Percentiles rank a stretch among this genome's conserved stretches.
These are phyloP conservation scores for Drosophila formosana DNA, from an alignment of 2,888 invertebrate genomes.

Conservation along the genomic window DNA sequence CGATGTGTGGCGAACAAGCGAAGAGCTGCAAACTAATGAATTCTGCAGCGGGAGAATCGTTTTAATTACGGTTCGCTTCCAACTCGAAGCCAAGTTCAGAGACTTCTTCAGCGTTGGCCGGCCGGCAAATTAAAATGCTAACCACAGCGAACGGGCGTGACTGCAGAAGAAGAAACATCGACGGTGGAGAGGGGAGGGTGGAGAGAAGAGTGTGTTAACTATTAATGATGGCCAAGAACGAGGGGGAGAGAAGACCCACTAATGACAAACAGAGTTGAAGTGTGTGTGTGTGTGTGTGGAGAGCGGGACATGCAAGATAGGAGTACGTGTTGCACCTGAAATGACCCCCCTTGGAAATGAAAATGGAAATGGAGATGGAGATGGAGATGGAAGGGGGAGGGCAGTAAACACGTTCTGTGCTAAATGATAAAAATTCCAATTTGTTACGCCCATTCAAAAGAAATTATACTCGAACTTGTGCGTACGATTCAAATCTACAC, in stretches of 20 bases:
- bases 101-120: conserved; percentile 6
- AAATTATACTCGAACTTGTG: conserved; percentile 50
- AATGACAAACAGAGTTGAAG: neutral
- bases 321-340: conserved; percentile 57
- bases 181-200: too few species aligned
- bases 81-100: conserved; percentile 19
- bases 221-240: conserved; percentile 41
- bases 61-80: conserved; percentile 47
- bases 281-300: neutral
- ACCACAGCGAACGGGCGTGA: conserved; percentile 55
- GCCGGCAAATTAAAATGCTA: conserved; percentile 67
- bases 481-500: conserved; percentile 38
- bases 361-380: neutral
- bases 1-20: neutral
- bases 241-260: conserved; percentile 26
- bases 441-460: conserved; percentile 51
- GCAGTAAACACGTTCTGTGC: conserved; percentile 52
- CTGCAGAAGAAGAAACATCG: conserved; percentile 6
- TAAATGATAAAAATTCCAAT: conserved; percentile 63
- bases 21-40: conserved; percentile 24
- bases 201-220: conserved; percentile 33
- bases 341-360: neutral
- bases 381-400: neutral
- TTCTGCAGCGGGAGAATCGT: conserved; percentile 44
- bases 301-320: neutral